phyloP scores from a whole-genome alignment of 2,113 vertebrate genomes.

The Eclectus roratus region DNA sequence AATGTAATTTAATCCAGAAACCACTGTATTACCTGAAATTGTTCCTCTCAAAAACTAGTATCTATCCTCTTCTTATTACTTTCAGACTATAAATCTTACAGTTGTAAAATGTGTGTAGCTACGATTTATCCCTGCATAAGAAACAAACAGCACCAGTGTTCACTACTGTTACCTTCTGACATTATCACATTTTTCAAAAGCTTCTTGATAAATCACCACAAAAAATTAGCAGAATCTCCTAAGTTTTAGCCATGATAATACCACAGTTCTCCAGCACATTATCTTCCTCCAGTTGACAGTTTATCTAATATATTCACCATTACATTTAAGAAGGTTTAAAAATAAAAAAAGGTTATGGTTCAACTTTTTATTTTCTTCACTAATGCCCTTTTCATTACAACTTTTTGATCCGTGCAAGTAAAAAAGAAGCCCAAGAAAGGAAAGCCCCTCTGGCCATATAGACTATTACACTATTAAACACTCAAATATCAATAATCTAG shows the following conservation, averaged over 20 bases:
- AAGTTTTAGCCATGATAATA: neutral
- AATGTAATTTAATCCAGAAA: neutral
- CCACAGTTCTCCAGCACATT: neutral
- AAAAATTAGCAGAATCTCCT: neutral
- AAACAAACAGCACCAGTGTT: neutral
- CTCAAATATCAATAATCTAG: neutral
- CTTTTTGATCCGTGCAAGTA: neutral
- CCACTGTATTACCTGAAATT: neutral
- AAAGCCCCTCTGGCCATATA: neutral
- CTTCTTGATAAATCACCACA: neutral
- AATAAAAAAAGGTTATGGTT: neutral
- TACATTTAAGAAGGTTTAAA: neutral
- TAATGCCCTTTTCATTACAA: neutral
- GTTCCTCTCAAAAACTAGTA: neutral
- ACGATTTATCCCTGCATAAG: neutral
- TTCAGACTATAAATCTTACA: neutral
- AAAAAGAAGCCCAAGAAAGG: neutral
- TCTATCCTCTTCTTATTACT: neutral
- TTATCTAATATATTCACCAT: neutral
- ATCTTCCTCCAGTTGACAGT: neutral
- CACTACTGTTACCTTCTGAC: neutral
- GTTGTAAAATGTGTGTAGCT: neutral
- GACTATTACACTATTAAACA: neutral
- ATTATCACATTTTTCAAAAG: neutral
- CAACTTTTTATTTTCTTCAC: neutral